phyloP scores from a whole-genome alignment of 2,113 vertebrate species.

The Columbina picui region DNA sequence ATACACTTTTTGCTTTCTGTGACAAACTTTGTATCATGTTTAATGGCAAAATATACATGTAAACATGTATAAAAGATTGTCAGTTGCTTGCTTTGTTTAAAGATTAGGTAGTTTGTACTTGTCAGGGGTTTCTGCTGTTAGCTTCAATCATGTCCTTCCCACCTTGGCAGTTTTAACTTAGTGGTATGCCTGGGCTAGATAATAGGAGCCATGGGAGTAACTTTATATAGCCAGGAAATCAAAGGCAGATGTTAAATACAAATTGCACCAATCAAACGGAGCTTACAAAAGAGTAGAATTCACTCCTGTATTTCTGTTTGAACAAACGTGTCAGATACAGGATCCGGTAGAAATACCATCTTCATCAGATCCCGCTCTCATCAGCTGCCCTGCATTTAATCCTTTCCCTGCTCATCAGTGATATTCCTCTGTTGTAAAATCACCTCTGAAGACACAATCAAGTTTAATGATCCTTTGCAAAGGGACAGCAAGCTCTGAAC shows the following conservation, averaged over 20 bases:
- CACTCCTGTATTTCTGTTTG: slow-evolving; percentile 25
- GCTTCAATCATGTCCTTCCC: neutral
- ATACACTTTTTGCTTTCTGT: neutral
- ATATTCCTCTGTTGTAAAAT: slow-evolving; percentile 17
- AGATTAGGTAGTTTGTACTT: neutral
- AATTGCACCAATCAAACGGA: slow-evolving; percentile 47
- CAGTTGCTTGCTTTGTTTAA: neutral
- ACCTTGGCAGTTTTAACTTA: neutral
- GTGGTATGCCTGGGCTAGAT: neutral
- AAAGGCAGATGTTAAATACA: slow-evolving; percentile 52
- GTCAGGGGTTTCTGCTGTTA: neutral
- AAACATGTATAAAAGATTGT: neutral
- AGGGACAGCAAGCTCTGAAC: slow-evolving; percentile 13
- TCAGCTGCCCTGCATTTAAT: slow-evolving; percentile 39
- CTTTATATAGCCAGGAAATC: slow-evolving; percentile 30
- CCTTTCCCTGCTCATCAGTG: slow-evolving; percentile 14
- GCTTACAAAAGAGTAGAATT: slow-evolving; percentile 1
- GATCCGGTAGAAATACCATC: neutral
- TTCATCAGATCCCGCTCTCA: slow-evolving; percentile 13
- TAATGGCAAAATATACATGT: slow-evolving; percentile 1
- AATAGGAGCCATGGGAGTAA: slow-evolving; percentile 13
- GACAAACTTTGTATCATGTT: neutral
- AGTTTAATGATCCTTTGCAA: neutral
- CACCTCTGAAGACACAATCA: slow-evolving; percentile 38
- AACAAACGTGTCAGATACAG: neutral